Base-by-base conservation (phyloP, 2,888 invertebrate species). In the Syritta pipiens region DNA sequence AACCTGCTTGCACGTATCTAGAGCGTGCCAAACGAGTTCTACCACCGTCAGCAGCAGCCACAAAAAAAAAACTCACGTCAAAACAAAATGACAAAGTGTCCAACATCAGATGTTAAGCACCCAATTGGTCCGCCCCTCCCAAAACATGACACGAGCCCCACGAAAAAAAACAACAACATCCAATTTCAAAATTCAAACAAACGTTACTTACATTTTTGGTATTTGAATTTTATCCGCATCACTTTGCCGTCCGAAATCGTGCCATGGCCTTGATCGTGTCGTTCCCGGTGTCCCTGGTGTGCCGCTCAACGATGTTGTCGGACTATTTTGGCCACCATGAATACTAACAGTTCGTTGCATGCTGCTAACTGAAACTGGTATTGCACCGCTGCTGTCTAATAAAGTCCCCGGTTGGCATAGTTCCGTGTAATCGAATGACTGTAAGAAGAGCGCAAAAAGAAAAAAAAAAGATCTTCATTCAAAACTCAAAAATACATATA, bases 221-320 rank as follows among this genome's bases (percentile, higher is more conserved):
- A 98, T 98, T 91, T 97, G 97, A 87, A 98, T 96, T 92, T 97
- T 97, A 89, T 97, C 97, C 67, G 96, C 96, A 89, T 97, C 97
- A 87, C 96, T 96, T 88, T 96, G 96, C 82, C 97, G 92, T 67
- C 96, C 97, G 89, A 96, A 97, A 90, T 97, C 97, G 89, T 96
- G 97, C 96, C 96, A 97, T 83, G 96, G 96, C 85, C 96, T 90
- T 83, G 95, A 95, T 86, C 95, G 92, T 81, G 94, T 91, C 82
- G 92, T 90, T 84, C 92, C 91, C 86, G 92, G 92, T 82, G 87
- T 86, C 30, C 76, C 76, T 82, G 92, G 91, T 79, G 90, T 90
- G 77, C 92, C 91, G 83, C 92, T 91, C 83, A 91, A 90, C 20
- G 89, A 88, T 81, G 89, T 88, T 63, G 89, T 89, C 48, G 89